These are phyloP conservation scores for Drosophila demipolita DNA, from an alignment of 2,888 invertebrate species.

Conservation along the genomic window DNA sequence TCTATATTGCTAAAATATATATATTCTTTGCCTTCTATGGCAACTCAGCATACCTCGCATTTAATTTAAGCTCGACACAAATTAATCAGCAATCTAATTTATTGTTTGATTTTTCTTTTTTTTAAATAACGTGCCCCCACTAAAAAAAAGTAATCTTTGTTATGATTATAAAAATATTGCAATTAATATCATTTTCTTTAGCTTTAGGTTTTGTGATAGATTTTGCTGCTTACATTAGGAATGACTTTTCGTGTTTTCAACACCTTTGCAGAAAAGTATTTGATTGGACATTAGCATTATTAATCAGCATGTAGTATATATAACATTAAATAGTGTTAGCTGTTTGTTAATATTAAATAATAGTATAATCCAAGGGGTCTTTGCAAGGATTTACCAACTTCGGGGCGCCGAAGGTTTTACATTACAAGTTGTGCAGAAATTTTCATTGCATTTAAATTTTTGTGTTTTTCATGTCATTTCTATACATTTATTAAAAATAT, in stretches of 20 bases:
- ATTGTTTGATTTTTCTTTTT: not conserved
- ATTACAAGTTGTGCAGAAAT: slow-evolving; percentile 34
- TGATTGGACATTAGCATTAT: not conserved
- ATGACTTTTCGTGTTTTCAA: slow-evolving; percentile 26
- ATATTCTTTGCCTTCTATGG: slow-evolving; percentile 13
- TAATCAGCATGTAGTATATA: not conserved
- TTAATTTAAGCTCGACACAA: slow-evolving; percentile 59
- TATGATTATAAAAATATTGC: slow-evolving; percentile 64
- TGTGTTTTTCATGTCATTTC: slow-evolving; percentile 41
- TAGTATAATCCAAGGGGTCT: not conserved
- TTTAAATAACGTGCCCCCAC: slow-evolving; percentile 46
- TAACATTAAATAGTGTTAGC: not conserved
- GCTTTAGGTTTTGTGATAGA: slow-evolving; percentile 35
- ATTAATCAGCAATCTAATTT: slow-evolving; percentile 51
- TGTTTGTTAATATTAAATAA: not conserved
- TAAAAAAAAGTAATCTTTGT: slow-evolving; percentile 35
- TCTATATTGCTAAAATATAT: slow-evolving; percentile 52
- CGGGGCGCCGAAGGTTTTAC: slow-evolving; percentile 37
- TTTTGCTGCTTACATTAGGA: slow-evolving; percentile 57
- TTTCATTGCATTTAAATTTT: slow-evolving; percentile 35
- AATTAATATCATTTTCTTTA: slow-evolving; percentile 40
- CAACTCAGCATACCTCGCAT: slow-evolving; percentile 26
- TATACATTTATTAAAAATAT: slow-evolving; percentile 69
- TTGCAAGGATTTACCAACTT: slow-evolving; percentile 36
- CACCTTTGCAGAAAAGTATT: slow-evolving; percentile 17